Percentiles rank a stretch among this genome's conserved stretches.
Evolutionary conservation across 2,888 invertebrate species (phyloP).

Genomic region (Altica lythri): DNA sequence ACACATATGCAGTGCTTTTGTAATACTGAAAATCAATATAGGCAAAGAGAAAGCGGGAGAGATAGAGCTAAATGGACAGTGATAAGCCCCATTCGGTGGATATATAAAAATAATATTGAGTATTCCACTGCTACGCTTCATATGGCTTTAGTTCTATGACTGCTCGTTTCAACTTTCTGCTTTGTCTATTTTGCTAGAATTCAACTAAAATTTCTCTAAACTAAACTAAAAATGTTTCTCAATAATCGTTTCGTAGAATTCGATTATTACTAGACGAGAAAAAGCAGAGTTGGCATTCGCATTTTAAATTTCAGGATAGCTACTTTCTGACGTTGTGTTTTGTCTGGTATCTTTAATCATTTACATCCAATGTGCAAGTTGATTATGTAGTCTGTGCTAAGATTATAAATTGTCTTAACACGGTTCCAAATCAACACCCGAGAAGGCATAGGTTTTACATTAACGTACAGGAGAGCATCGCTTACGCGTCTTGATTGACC

Average conservation of each 20-base stretch:
- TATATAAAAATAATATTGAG: not conserved
- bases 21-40: slow-evolving; percentile 9
- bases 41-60: not conserved
- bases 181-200: slow-evolving; percentile 2
- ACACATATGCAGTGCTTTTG: slow-evolving; percentile 4
- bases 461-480: too few relatives aligned
- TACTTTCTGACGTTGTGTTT: too few relatives aligned
- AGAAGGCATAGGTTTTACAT: too few relatives aligned
- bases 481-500: too few relatives aligned
- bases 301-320: too few relatives aligned
- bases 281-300: too few relatives aligned
- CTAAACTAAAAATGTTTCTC: not conserved
- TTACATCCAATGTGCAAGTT: too few relatives aligned
- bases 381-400: too few relatives aligned
- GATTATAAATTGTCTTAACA: too few relatives aligned
- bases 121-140: slow-evolving; percentile 1
- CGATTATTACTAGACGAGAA: not conserved
- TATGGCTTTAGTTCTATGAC: slow-evolving; percentile 1
- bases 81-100: not conserved
- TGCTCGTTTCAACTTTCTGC: slow-evolving; percentile 1
- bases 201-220: not conserved
- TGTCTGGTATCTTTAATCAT: too few relatives aligned
- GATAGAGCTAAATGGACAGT: slow-evolving; percentile 1
- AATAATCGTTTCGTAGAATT: not conserved
- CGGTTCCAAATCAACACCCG: too few relatives aligned